Evolutionary conservation across 1,140 invertebrate genomes (phyloP).

Genomic region (Euglossa dilemma): DNA sequence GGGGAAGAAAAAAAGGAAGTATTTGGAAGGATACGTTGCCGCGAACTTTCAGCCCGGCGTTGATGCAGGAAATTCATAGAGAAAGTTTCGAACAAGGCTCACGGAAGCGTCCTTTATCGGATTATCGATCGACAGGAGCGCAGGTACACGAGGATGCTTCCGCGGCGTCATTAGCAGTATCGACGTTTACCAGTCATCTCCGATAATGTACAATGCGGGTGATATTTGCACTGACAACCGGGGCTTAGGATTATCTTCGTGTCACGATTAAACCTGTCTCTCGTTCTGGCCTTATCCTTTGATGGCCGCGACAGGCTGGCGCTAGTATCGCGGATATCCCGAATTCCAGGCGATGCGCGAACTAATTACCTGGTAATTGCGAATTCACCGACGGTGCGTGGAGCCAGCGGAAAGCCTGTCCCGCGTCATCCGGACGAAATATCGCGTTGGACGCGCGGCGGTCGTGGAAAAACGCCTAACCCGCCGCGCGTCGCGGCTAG

Average conservation of each 20-base stretch:
- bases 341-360: slow-evolving; percentile 15
- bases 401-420: background rate
- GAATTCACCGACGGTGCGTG: background rate
- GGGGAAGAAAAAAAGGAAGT: background rate
- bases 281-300: slow-evolving; percentile 53
- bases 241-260: slow-evolving; percentile 61
- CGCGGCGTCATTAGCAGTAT: slow-evolving; percentile 60
- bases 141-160: slow-evolving; percentile 54
- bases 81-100: background rate
- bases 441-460: background rate
- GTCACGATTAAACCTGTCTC: slow-evolving; percentile 62
- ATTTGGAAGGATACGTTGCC: background rate
- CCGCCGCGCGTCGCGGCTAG: background rate
- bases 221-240: slow-evolving; percentile 65
- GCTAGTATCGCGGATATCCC: background rate
- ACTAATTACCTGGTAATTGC: slow-evolving; percentile 46
- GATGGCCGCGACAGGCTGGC: slow-evolving; percentile 21
- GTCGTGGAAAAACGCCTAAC: background rate
- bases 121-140: slow-evolving; percentile 54
- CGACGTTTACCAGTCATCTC: slow-evolving; percentile 58
- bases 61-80: background rate
- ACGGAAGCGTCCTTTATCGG: slow-evolving; percentile 24
- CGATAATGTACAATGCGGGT: slow-evolving; percentile 58
- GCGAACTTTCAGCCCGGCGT: background rate
- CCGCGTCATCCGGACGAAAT: background rate